phyloP scores from a whole-genome alignment of 1,140 invertebrate species.

The Trachelipus rathkii region DNA sequence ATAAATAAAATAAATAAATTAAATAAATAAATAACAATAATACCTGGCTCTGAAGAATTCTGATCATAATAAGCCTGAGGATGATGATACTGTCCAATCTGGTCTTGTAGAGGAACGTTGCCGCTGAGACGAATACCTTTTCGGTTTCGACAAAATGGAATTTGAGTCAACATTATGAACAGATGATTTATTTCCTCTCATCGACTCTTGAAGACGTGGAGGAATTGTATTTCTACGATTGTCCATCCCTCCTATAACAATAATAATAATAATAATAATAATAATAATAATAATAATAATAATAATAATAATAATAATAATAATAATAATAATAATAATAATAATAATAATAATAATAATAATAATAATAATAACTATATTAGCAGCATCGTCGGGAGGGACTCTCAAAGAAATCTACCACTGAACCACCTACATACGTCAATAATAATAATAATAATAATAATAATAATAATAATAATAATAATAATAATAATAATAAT shows the following conservation, averaged over 20 bases:
- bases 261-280: background rate
- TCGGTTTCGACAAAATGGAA: constrained; percentile 56
- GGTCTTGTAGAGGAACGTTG: constrained; percentile 57
- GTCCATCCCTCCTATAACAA: constrained; percentile 31
- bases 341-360: too few species aligned
- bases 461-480: too few species aligned
- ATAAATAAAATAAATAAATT: too few species aligned
- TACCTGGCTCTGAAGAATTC: constrained; percentile 50
- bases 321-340: too few species aligned
- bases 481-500: too few species aligned
- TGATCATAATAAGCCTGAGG: constrained; percentile 47
- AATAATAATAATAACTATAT: too few species aligned
- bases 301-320: too few species aligned
- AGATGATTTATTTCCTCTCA: constrained; percentile 10
- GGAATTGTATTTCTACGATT: constrained; percentile 41
- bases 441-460: too few species aligned
- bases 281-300: too few species aligned
- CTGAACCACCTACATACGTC: too few species aligned
- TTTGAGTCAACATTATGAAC: constrained; percentile 46
- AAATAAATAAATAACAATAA: background rate
- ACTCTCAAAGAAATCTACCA: too few species aligned
- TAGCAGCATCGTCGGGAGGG: too few species aligned
- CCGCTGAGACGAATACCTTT: constrained; percentile 69
- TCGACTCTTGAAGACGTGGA: constrained; percentile 48
- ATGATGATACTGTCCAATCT: constrained; percentile 36